Percentiles rank a stretch among this genome's conserved stretches.
Evolutionary conservation across 1,140 invertebrate genomes (phyloP).

Genomic region (Oryctes rhinoceros): DNA sequence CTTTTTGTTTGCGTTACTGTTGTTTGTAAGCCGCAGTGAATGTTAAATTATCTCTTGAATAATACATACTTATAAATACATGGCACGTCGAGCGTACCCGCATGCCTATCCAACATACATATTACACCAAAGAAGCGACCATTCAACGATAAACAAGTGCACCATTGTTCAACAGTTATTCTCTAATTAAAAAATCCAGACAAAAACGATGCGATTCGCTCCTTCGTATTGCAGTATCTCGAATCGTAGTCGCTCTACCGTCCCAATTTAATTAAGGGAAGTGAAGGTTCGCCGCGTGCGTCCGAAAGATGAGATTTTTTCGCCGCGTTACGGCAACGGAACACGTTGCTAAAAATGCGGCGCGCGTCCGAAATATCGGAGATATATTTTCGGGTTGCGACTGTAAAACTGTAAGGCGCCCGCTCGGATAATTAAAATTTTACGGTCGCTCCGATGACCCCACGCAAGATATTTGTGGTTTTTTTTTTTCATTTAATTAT

Average conservation of each 20-base stretch:
- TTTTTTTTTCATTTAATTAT: slow-evolving; percentile 5
- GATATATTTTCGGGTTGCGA: slow-evolving; percentile 14
- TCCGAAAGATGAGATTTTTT: slow-evolving; percentile 14
- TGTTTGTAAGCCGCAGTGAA: neutral
- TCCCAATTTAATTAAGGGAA: slow-evolving; percentile 3
- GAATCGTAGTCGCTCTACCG: neutral
- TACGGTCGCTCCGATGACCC: slow-evolving; percentile 10
- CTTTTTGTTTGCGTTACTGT: neutral
- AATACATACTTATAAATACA: neutral
- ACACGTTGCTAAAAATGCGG: neutral
- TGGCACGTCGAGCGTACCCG: neutral
- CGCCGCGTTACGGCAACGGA: neutral
- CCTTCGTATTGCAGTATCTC: neutral
- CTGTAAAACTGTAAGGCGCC: slow-evolving; percentile 13
- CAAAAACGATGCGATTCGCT: slow-evolving; percentile 1
- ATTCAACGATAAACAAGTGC: slow-evolving; percentile 9
- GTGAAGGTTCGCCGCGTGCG: neutral
- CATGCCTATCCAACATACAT: neutral
- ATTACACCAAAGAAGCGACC: neutral
- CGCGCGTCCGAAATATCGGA: neutral
- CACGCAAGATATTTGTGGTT: slow-evolving; percentile 5
- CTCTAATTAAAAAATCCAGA: neutral
- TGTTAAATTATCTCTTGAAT: neutral
- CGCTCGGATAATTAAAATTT: slow-evolving; percentile 19
- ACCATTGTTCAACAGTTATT: slow-evolving; percentile 15